Base-by-base conservation (phyloP, 2,113 vertebrate species). In the Callipepla californica region DNA sequence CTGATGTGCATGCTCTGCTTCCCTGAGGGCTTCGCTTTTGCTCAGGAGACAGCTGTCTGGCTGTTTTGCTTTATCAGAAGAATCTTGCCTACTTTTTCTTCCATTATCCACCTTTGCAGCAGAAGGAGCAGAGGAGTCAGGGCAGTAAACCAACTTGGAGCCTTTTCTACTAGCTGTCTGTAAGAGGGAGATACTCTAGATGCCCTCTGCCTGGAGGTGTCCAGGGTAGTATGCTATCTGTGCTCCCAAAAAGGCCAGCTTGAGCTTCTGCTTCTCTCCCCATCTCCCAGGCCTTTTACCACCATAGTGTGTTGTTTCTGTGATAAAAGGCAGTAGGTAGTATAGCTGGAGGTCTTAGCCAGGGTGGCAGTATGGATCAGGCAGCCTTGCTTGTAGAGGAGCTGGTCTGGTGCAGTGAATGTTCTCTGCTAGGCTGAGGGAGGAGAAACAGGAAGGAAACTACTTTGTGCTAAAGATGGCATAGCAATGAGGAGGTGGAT, bases 211-310 rank as follows among this genome's bases (percentile, higher is more conserved):
- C 69, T 90, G 65, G 45, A 38, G 58, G 55, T 21, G 11, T 74
- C 44, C 22, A 32, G 73, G 23, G 32, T 80, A 63, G 45, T 73
- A 30, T 0, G 2, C 28, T 6, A 58, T 53, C 40, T 80, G 20
- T 5, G 1, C 92, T 42, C 45, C 42, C 42, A 45, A 82, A 76
- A 91, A 88, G 85, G 15, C 13, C 0, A 0, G 42, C 90, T 67
- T 22, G 79, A 83, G 73, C 68, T 88, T 82, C 85, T 83, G 82
- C 93, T 93, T 85, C 65, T 96, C 68, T 62, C 36, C 76, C 63
- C 50, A 36, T 58, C 63, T 89, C 79, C 85, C 62, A 67, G 58
- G 47, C 79, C 59, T 70, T 90, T 85, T 73, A 26, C 75, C 45
- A 91, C 67, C 40, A 2, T 18, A 26, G 30, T 72, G 38, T 23